Base-by-base conservation (phyloP, 92 coral and sea anemone species). In the Metridium senile region DNA sequence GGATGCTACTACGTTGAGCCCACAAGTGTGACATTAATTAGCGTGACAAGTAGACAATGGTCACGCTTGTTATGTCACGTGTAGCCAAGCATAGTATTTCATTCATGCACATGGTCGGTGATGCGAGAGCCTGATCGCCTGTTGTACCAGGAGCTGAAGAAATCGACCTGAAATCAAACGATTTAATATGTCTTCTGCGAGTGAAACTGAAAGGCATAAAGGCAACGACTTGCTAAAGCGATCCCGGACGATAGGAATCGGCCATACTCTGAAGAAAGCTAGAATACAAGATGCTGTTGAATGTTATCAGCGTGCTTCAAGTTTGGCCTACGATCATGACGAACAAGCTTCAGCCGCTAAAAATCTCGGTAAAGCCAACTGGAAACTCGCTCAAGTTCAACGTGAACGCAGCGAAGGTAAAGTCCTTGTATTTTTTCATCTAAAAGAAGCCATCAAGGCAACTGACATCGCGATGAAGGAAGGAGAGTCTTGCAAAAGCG, bases 341-440 rank as follows among this genome's bases (percentile, higher is more conserved):
- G 90, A 86, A 11, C 17, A 45, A 1, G 74, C 86, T 10, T 90
- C 97, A 9, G 98, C 98, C 22, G 65, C 88, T 16, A 94, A 89
- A 67, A 92, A 94, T 64, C 85, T 87, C 25, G 97, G 88, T 27
- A 94, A 87, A 62, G 97, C 98, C 2, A 83, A 87, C 7, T 92
- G 97, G 93, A 83, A 73, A 62, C 62, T 94, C 18, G 92, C 91
- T 0, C 76, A 68, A 18, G 27, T 87, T 13, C 62, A 84, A 22
- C 58, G 67, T 2, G 81, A 84, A 21, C 62, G 57, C 23, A 34
- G 79, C 59, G 88, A 91, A 29, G 77, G 68, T 1, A 87, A 75
- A 1, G 49, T 45, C 1, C 63, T 77, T n/a, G 82, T 89, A 23
- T 65, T 82, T 31, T 81, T 79, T 74, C 83, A 94, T 35, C 81